These are phyloP conservation scores for Achroia grisella DNA, from an alignment of 1,140 invertebrate species.

Conservation along the genomic window DNA sequence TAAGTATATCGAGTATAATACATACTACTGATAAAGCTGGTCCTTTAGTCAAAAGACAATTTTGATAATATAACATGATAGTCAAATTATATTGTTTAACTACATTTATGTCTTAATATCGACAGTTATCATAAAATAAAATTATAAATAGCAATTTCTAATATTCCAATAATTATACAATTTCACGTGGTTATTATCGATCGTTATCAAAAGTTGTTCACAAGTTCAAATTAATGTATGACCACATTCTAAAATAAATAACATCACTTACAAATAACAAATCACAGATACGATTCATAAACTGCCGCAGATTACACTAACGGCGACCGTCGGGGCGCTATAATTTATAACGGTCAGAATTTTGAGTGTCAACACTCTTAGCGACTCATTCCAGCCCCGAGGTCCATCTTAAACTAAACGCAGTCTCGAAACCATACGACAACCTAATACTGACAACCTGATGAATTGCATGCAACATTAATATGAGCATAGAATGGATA, in stretches of 20 bases:
- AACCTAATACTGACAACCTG: conserved; percentile 38
- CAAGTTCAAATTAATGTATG: not conserved
- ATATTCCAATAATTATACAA: too few relatives aligned
- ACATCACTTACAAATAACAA: conserved; percentile 55
- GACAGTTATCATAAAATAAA: conserved; percentile 16
- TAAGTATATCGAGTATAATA: too few relatives aligned
- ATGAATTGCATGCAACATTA: conserved; percentile 39
- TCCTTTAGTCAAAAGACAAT: conserved; percentile 43
- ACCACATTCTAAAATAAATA: conserved; percentile 44
- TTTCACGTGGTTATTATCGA: too few relatives aligned
- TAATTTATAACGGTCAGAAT: too few relatives aligned
- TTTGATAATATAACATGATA: conserved; percentile 11
- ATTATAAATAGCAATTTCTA: too few relatives aligned
- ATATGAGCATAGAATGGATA: conserved; percentile 28
- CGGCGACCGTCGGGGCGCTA: too few relatives aligned
- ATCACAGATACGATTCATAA: conserved; percentile 65
- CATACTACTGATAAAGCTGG: conserved; percentile 51
- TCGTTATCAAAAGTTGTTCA: not conserved
- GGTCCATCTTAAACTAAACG: conserved; percentile 47
- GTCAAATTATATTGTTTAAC: not conserved
- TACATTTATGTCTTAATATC: conserved; percentile 13
- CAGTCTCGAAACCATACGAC: conserved; percentile 63
- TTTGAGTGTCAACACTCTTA: too few relatives aligned
- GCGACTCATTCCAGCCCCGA: too few relatives aligned
- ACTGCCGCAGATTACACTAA: conserved; percentile 1